A percentile compares a stretch with the other conserved stretches of the same genome.
phyloP scores from a whole-genome alignment of 2,113 vertebrate species.

The Zapornia atra region DNA sequence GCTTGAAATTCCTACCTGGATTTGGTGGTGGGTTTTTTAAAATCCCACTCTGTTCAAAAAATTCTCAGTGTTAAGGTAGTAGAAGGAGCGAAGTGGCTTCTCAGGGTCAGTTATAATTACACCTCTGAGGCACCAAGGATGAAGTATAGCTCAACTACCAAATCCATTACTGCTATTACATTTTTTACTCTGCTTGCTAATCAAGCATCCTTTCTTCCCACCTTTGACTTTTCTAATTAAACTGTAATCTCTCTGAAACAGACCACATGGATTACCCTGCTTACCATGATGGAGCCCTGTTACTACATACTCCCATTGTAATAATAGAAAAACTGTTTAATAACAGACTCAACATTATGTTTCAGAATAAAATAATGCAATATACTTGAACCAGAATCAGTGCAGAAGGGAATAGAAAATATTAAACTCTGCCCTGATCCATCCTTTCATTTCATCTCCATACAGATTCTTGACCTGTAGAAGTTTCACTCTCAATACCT shows the following conservation, averaged over 20 bases:
- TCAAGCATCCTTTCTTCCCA: not conserved
- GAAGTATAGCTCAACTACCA: not conserved
- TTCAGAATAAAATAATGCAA: not conserved
- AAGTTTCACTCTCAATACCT: not conserved
- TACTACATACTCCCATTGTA: not conserved
- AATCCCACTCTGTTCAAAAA: not conserved
- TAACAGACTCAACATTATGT: not conserved
- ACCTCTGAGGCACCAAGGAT: not conserved
- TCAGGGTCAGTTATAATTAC: not conserved
- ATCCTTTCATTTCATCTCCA: not conserved
- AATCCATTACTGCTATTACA: not conserved
- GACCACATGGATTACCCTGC: not conserved
- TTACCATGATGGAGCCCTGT: not conserved
- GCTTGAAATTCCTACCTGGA: not conserved
- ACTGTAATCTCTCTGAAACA: not conserved
- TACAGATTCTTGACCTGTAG: not conserved
- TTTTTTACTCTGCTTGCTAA: not conserved
- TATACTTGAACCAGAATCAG: not conserved
- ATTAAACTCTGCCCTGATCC: not conserved
- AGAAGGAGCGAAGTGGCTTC: not conserved
- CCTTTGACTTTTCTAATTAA: not conserved
- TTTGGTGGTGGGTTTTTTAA: not conserved
- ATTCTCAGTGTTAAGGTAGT: not conserved
- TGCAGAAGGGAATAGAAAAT: not conserved
- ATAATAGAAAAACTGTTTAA: not conserved